These are phyloP conservation scores for Aurelia sp. DNA, from an alignment of 30 jellyfish, hydroid and myxozoan genomes.

Conservation along the genomic window DNA sequence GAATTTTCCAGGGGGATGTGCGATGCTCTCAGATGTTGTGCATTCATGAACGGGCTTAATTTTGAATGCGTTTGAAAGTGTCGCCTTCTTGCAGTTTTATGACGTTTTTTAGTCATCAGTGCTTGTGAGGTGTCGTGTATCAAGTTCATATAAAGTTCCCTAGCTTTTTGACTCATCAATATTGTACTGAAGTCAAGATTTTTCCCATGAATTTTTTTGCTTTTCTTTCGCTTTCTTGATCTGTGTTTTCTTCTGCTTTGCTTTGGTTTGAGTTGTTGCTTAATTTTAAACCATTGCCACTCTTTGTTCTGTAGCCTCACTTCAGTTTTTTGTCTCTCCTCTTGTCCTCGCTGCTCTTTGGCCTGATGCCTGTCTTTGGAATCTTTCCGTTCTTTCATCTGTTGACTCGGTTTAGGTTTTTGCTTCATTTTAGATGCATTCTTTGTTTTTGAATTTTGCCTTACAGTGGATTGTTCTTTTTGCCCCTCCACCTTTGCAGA, in stretches of 20 bases:
- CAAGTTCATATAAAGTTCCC: constrained; percentile 58
- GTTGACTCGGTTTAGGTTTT: not conserved
- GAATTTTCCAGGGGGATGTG: not conserved
- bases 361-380: no score
- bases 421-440: not conserved
- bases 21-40: not conserved
- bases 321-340: not conserved
- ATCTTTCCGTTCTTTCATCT: not conserved
- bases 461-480: no score
- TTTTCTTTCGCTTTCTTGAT: not conserved
- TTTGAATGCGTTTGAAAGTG: constrained; percentile 10
- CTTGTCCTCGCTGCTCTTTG: no score
- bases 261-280: not conserved
- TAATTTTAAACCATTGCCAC: not conserved
- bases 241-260: not conserved
- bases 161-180: constrained; percentile 72
- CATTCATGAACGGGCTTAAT: not conserved
- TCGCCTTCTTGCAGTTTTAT: constrained; percentile 13
- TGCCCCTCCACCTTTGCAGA: no score
- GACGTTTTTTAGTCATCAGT: constrained; percentile 36
- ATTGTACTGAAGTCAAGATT: constrained; percentile 16
- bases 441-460: not conserved
- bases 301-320: not conserved
- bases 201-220: not conserved
- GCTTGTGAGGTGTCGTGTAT: constrained; percentile 68